These are phyloP conservation scores for Nomada ferruginata DNA, from an alignment of 2,888 invertebrate species.

Conservation along the genomic window DNA sequence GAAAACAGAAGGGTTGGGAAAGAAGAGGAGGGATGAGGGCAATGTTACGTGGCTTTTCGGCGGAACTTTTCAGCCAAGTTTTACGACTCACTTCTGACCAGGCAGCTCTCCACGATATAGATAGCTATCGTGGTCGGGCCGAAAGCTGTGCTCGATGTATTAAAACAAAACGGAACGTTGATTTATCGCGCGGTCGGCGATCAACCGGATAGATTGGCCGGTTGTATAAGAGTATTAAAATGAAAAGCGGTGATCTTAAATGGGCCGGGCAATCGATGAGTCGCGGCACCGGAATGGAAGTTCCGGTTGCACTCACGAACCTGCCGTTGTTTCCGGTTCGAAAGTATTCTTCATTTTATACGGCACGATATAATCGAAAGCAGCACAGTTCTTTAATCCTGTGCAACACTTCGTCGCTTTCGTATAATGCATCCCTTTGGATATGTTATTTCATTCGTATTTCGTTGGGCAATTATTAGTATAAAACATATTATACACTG, in stretches of 20 bases:
- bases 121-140: constrained; percentile 22
- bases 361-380: too few species aligned
- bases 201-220: constrained; percentile 20
- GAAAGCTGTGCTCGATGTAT: constrained; percentile 29
- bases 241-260: constrained; percentile 23
- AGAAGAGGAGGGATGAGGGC: background rate
- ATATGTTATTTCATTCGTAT: too few species aligned
- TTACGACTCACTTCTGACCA: constrained; percentile 36
- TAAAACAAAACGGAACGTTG: constrained; percentile 35
- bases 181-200: constrained; percentile 28
- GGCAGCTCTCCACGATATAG: constrained; percentile 16
- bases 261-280: constrained; percentile 10
- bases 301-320: background rate
- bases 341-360: too few species aligned
- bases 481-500: too few species aligned
- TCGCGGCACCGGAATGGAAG: background rate
- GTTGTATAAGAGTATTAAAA: constrained; percentile 17
- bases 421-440: too few species aligned
- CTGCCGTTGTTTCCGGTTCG: too few species aligned
- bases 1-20: background rate
- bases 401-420: too few species aligned
- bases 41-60: constrained; percentile 7
- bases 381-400: too few species aligned
- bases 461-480: too few species aligned
- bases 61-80: constrained; percentile 16